Conservation (phyloP, 2,888 invertebrate genomes). For the Acronicta psi region DNA sequence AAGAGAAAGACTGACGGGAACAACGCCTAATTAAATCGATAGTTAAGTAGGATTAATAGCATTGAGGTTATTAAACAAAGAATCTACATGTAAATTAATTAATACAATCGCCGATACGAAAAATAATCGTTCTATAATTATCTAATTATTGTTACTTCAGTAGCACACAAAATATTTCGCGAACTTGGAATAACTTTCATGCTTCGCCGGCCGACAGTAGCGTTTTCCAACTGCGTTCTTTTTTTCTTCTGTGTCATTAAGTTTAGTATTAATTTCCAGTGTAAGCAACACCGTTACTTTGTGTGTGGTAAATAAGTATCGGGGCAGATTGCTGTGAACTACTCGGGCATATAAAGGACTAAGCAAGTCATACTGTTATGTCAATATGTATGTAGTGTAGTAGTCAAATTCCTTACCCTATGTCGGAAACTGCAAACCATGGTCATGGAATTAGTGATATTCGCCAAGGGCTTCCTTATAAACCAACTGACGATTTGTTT, state of each 20-base stretch:
- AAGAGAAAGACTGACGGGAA: no score
- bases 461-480: no score
- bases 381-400: neutral
- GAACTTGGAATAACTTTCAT: conserved; percentile 49
- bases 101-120: conserved; percentile 35
- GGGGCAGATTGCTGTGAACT: conserved; percentile 7
- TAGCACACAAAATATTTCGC: conserved; percentile 48
- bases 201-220: conserved; percentile 21
- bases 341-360: neutral
- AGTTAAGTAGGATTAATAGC: conserved; percentile 7
- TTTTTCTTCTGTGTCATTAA: conserved; percentile 18
- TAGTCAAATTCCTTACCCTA: neutral
- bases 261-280: conserved; percentile 2
- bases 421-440: no score
- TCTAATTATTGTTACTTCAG: conserved; percentile 42
- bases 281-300: conserved; percentile 17
- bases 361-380: conserved; percentile 2
- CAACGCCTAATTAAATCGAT: neutral
- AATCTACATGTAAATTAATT: conserved; percentile 38
- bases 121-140: conserved; percentile 46
- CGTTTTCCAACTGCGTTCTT: conserved; percentile 31
- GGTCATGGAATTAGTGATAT: no score
- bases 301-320: neutral
- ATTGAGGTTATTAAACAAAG: conserved; percentile 42
- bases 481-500: no score